These are phyloP conservation scores for Zygothrica quintamaculata DNA, from an alignment of 2,888 invertebrate genomes.

Conservation along the genomic window DNA sequence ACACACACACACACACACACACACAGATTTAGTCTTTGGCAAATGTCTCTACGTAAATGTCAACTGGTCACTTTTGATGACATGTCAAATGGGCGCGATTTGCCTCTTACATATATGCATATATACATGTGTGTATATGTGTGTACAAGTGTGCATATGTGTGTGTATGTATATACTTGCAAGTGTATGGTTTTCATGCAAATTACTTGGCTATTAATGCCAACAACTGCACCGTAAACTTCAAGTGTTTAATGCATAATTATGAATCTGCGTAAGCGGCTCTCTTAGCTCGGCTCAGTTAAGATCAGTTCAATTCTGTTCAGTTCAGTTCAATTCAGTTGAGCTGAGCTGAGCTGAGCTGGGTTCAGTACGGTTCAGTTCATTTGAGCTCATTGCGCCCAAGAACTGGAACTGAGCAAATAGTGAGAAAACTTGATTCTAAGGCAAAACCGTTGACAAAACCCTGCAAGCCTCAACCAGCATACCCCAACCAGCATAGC, in stretches of 20 bases:
- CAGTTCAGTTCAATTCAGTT: background rate
- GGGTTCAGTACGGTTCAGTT: background rate
- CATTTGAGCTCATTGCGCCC: background rate
- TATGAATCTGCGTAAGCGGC: constrained; percentile 42
- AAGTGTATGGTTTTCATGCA: constrained; percentile 70
- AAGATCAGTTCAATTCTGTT: background rate
- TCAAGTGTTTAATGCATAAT: constrained; percentile 77
- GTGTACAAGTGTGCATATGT: constrained; percentile 18
- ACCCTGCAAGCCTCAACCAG: constrained; percentile 45
- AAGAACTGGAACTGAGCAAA: constrained; percentile 42
- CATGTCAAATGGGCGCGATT: constrained; percentile 48
- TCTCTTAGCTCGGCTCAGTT: background rate
- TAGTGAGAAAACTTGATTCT: constrained; percentile 60
- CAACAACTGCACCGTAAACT: constrained; percentile 64
- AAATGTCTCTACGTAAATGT: constrained; percentile 36
- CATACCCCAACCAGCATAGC: background rate
- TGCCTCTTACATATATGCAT: constrained; percentile 23
- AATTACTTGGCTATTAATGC: constrained; percentile 64
- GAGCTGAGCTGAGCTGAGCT: background rate
- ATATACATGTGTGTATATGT: background rate
- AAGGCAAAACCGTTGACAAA: constrained; percentile 69
- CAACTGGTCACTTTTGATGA: constrained; percentile 43
- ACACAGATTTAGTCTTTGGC: background rate
- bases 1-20: background rate
- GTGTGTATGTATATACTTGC: constrained; percentile 21